Conservation (phyloP, 1,140 invertebrate species). For the Oryctes rhinoceros region DNA sequence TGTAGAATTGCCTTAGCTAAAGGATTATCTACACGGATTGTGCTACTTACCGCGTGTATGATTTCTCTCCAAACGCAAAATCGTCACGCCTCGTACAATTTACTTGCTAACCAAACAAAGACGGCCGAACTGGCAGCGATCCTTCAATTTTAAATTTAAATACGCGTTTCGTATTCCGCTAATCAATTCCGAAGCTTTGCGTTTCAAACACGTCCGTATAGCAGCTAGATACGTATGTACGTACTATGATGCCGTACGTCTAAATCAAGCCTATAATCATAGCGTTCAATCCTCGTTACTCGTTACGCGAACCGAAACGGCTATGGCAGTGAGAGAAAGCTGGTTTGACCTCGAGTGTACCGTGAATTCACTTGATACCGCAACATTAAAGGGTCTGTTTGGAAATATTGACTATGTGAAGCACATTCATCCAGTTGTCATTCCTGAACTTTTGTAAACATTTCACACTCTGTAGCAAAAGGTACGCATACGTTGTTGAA, state of each 20-base stretch:
- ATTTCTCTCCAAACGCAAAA: background rate
- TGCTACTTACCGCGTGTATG: background rate
- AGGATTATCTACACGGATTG: no score
- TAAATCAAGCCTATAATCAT: background rate
- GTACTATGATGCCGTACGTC: background rate
- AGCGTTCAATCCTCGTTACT: background rate
- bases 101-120: background rate
- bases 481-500: no score
- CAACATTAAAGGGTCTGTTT: no score
- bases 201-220: background rate
- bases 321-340: background rate
- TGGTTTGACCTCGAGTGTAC: background rate
- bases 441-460: no score
- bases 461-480: no score
- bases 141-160: constrained; percentile 16
- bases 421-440: no score
- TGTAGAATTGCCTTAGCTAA: no score
- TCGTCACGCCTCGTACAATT: background rate
- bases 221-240: background rate
- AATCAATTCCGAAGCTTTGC: background rate
- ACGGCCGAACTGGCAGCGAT: background rate
- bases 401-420: no score
- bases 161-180: background rate
- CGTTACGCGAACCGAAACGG: background rate
- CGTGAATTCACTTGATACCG: no score